These are phyloP conservation scores for Nothobranchius kuhntae DNA, from an alignment of 2,113 vertebrate genomes.

Conservation along the genomic window DNA sequence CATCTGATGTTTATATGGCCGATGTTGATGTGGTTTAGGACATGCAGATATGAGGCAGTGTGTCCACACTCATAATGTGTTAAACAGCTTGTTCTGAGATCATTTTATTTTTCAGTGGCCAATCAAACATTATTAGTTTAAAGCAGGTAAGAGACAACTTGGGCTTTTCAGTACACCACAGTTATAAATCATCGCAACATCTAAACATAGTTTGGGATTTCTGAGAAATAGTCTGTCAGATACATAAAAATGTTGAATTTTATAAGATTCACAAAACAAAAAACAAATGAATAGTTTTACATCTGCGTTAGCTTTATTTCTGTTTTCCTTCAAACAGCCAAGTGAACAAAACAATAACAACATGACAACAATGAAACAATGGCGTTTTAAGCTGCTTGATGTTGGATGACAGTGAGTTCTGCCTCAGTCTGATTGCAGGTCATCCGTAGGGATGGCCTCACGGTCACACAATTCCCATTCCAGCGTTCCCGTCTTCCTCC, in stretches of 20 bases:
- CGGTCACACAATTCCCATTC: slow-evolving; percentile 56
- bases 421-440: slow-evolving; percentile 56
- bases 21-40: no score
- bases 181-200: background rate
- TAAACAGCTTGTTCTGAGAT: no score
- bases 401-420: slow-evolving; percentile 50
- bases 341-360: slow-evolving; percentile 24
- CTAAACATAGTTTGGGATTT: background rate
- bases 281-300: no score
- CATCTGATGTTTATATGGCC: no score
- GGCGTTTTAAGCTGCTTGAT: slow-evolving; percentile 44
- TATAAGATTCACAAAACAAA: no score
- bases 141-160: no score
- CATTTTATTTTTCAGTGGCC: no score
- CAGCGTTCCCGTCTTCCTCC: slow-evolving; percentile 33
- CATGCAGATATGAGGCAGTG: no score
- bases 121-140: no score
- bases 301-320: background rate
- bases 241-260: no score
- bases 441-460: slow-evolving; percentile 36
- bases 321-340: background rate
- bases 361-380: slow-evolving; percentile 31
- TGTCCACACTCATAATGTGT: no score
- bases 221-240: background rate
- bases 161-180: background rate